Conservation (phyloP, 2,888 invertebrate genomes). For the Pollenia griseotomentosa region DNA sequence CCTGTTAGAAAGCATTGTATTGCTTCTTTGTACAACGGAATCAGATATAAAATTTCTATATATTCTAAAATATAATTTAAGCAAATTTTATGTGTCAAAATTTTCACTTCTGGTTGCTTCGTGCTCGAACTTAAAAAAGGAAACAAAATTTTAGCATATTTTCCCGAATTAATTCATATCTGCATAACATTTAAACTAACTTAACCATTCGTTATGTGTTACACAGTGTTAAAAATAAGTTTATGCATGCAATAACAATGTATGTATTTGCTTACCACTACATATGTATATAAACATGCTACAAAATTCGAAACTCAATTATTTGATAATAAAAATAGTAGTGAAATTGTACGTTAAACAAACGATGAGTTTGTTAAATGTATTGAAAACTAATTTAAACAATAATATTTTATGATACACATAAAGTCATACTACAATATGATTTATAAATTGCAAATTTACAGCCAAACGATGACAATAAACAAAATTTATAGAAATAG, state of each 20-base stretch:
- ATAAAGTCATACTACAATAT: slow-evolving; percentile 45
- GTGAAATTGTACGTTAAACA: slow-evolving; percentile 43
- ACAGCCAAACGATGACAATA: slow-evolving; percentile 60
- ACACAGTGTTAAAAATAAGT: not conserved
- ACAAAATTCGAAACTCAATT: slow-evolving; percentile 64
- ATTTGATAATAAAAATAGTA: slow-evolving; percentile 62
- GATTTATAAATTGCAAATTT: slow-evolving; percentile 66
- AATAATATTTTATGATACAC: slow-evolving; percentile 62
- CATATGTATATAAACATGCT: not conserved
- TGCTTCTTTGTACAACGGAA: too few relatives aligned
- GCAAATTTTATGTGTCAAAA: too few relatives aligned
- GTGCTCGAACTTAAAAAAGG: too few relatives aligned
- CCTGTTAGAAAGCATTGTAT: too few relatives aligned
- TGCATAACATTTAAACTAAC: too few relatives aligned
- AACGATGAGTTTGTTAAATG: slow-evolving; percentile 68
- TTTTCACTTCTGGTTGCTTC: too few relatives aligned
- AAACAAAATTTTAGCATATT: too few relatives aligned
- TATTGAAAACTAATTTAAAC: slow-evolving; percentile 68
- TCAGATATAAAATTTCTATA: too few relatives aligned
- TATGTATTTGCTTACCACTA: too few relatives aligned
- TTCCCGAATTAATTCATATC: too few relatives aligned
- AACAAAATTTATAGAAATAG: slow-evolving; percentile 47
- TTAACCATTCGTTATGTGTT: too few relatives aligned
- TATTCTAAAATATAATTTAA: too few relatives aligned
- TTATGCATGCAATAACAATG: not conserved